Evolutionary conservation across 2,888 invertebrate genomes (phyloP).

Genomic region (Therioaphis trifolii): DNA sequence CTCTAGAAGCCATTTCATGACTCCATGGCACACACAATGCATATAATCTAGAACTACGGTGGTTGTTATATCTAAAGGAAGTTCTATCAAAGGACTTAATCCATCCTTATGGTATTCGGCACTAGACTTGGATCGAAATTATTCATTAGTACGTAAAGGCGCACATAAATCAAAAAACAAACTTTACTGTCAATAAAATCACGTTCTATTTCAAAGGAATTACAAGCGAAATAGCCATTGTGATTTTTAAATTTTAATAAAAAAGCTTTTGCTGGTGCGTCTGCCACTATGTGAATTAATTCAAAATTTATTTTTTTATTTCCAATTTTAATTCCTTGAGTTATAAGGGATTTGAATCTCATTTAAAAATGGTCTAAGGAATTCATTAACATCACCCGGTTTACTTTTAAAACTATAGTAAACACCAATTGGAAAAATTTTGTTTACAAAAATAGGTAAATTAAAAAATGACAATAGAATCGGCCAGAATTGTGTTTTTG

Average conservation of each 20-base stretch:
- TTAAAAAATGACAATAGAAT: not conserved
- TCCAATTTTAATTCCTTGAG: not conserved
- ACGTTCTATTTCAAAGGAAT: no score
- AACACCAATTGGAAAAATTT: not conserved
- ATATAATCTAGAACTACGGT: no score
- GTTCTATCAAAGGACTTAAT: no score
- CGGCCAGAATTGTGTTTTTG: not conserved
- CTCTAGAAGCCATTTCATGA: no score
- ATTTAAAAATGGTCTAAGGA: not conserved
- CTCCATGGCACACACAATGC: no score
- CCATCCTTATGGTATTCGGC: no score
- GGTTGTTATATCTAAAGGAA: no score
- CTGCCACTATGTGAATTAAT: not conserved
- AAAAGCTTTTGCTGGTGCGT: slow-evolving; percentile 15
- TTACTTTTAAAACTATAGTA: not conserved
- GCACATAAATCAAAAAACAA: no score
- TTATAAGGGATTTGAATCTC: not conserved
- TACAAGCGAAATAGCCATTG: no score
- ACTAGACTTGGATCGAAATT: no score
- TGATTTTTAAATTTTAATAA: not conserved
- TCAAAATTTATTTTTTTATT: not conserved
- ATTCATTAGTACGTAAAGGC: not conserved
- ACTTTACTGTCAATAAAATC: no score
- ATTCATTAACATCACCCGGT: not conserved
- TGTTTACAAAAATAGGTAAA: not conserved